Evolutionary conservation across 2,113 vertebrate genomes (phyloP).

Genomic region (Pardalotus punctatus): DNA sequence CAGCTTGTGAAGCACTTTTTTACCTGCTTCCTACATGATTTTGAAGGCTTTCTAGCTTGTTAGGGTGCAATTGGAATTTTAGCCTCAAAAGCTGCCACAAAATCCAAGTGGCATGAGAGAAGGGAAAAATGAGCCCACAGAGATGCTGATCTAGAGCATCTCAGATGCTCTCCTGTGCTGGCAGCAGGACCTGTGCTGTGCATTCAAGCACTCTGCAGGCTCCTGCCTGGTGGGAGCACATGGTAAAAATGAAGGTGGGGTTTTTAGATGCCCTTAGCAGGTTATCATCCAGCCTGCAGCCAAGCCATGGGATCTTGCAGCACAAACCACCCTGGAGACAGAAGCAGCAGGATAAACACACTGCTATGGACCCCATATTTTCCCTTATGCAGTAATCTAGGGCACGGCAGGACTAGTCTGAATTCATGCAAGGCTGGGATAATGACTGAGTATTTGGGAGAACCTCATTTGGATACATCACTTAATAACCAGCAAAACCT

Average conservation of each 20-base stretch:
- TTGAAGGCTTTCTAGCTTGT: background rate
- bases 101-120: background rate
- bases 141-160: background rate
- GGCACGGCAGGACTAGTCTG: background rate
- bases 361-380: background rate
- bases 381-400: background rate
- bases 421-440: rapidly evolving
- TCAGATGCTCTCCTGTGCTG: background rate
- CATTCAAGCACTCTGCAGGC: background rate
- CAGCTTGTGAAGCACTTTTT: background rate
- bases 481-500: background rate
- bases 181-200: no score
- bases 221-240: background rate
- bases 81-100: background rate
- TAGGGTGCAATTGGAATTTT: background rate
- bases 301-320: background rate
- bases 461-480: background rate
- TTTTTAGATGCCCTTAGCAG: background rate
- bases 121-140: background rate
- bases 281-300: background rate
- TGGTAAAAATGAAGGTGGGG: background rate
- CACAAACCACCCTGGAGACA: background rate
- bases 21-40: background rate
- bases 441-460: background rate
- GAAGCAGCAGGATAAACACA: background rate